Evolutionary conservation across 2,113 vertebrate species (phyloP).

Genomic region (Apteryx owenii): DNA sequence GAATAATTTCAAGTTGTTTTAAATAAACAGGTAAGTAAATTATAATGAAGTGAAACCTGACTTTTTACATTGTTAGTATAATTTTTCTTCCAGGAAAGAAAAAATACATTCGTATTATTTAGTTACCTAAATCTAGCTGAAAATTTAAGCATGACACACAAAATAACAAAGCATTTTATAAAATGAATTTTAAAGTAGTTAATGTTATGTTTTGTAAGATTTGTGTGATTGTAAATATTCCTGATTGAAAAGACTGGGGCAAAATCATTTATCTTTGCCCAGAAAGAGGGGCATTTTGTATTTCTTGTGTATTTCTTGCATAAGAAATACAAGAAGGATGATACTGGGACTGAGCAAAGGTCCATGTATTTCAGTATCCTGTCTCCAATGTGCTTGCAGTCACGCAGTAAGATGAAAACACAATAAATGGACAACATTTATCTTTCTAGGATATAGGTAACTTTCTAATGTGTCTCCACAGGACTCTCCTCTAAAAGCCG

Average conservation of each 20-base stretch:
- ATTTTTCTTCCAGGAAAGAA: background rate
- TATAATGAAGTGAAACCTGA: background rate
- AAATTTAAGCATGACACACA: rapidly evolving
- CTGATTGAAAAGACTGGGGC: background rate
- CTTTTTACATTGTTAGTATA: background rate
- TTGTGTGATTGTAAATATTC: background rate
- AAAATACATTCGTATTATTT: background rate
- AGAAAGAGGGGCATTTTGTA: too few relatives aligned
- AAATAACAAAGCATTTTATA: rapidly evolving
- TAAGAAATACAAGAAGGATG: rapidly evolving
- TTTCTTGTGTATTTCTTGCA: background rate
- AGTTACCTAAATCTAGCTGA: background rate
- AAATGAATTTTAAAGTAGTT: background rate
- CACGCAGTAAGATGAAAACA: background rate
- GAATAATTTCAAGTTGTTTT: background rate
- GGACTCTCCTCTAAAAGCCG: slow-evolving; percentile 96
- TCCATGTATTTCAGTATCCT: background rate
- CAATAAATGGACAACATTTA: background rate
- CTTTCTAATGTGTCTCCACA: slow-evolving; percentile 30
- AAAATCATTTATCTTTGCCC: background rate
- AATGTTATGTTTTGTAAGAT: too few relatives aligned
- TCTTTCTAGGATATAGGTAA: background rate
- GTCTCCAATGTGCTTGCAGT: background rate
- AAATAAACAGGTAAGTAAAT: background rate
- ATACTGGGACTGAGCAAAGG: rapidly evolving